phyloP scores from a whole-genome alignment of 2,113 vertebrate genomes.

The Felis chaus region DNA sequence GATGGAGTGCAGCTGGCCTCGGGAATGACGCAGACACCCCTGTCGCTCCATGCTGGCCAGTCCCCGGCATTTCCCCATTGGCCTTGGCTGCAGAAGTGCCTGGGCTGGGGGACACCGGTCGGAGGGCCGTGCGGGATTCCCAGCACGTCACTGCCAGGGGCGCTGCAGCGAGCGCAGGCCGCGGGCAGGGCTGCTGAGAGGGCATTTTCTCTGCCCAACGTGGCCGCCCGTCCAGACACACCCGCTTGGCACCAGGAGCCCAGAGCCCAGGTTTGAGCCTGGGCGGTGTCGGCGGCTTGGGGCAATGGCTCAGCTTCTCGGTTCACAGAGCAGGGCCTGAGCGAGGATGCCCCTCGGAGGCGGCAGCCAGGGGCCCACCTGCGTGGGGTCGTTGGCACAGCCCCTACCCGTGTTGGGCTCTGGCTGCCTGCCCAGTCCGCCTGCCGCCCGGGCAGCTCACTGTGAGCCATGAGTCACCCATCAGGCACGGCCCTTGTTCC shows the following conservation, averaged over 20 bases:
- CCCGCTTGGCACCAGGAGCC: neutral
- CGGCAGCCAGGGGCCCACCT: neutral
- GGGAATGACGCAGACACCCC: neutral
- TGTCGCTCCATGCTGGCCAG: neutral
- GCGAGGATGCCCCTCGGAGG: neutral
- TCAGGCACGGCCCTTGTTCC: neutral
- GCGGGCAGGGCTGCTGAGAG: neutral
- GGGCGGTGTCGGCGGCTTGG: neutral
- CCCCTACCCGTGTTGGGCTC: neutral
- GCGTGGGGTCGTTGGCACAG: neutral
- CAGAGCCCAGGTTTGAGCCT: neutral
- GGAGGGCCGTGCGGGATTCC: neutral
- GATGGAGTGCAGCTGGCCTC: slow-evolving; percentile 35
- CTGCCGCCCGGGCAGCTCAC: neutral
- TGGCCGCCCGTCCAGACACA: neutral
- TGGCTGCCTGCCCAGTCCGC: neutral
- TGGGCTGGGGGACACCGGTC: neutral
- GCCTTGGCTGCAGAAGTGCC: slow-evolving; percentile 18
- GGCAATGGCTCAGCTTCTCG: neutral
- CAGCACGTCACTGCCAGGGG: neutral
- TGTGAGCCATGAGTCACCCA: slow-evolving; percentile 34
- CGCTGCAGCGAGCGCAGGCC: accelerated
- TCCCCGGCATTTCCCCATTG: neutral
- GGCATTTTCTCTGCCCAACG: neutral
- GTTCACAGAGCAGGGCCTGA: neutral